Base-by-base conservation (phyloP, 2,888 invertebrate species). In the Scaptomyza polygonia region DNA sequence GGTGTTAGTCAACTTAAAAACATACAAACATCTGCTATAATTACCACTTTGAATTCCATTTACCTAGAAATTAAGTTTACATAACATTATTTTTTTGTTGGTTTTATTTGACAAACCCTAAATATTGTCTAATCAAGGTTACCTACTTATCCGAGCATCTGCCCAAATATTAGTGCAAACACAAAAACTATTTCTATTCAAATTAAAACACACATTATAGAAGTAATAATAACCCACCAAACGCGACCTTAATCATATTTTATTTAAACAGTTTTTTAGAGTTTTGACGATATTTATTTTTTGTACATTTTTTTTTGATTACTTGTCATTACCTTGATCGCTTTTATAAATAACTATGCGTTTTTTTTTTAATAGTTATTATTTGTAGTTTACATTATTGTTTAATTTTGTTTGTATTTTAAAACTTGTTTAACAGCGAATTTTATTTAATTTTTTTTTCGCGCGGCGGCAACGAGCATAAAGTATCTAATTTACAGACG, bases 261-360 rank as follows among this genome's bases (percentile, higher is more conserved):
- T 66, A 52, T 63, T 70, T 63, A 40, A 69, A 66, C 62, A 48
- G 44, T 44, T 66, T 58, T 61, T 71, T n/a, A n/a, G 30, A 36
- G 16, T 27, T 21, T 53, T 44, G 25, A 40, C 43, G 16, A 21
- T 21, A 21, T 21, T 21, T 30, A 40, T 16, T 44, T 67, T 36
- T 45, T 48, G n/a, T 11, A 45, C 5, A 5, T 32, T 42, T 39
- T 40, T 40, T 55, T 47, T 53, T 77, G 74, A 74, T 77, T 79
- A 72, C 67, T 51, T 56, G 73, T 47, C 61, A 84, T 82, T 82
- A 81, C 77, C 85, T 85, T 85, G 82, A 79, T 85, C 67, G 63
- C 55, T 72, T 79, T 79, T 68, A 74, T 74, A 85, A 79, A 85
- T 81, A 79, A 81, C 74, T 77, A 70, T 59, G 67, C 66, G 69